These are phyloP conservation scores for Dugesia japonica DNA, from an alignment of 2,888 invertebrate genomes.

Conservation along the genomic window DNA sequence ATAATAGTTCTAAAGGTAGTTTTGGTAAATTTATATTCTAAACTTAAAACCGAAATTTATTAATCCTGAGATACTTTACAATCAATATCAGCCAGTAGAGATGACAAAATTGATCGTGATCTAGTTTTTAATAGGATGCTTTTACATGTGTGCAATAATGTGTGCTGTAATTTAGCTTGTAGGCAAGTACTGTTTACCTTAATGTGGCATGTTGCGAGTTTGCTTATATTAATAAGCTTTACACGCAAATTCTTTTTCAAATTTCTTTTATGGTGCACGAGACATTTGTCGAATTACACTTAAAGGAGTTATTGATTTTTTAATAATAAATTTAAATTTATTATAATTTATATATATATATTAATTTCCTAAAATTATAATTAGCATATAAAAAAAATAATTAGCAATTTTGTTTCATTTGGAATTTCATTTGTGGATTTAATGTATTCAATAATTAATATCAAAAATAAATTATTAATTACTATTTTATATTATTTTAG, in stretches of 20 bases:
- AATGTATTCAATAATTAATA: too few relatives aligned
- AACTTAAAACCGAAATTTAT: neutral
- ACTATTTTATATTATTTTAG: too few relatives aligned
- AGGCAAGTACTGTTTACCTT: neutral
- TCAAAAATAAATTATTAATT: too few relatives aligned
- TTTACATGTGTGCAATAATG: neutral
- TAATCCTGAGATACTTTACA: neutral
- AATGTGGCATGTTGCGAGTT: neutral
- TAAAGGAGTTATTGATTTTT: neutral
- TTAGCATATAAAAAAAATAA: too few relatives aligned
- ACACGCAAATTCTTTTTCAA: neutral
- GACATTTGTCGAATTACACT: neutral
- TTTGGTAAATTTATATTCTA: neutral
- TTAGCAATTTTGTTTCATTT: too few relatives aligned
- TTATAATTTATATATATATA: too few relatives aligned
- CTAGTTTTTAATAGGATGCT: neutral
- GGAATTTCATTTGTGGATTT: too few relatives aligned
- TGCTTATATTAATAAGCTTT: neutral
- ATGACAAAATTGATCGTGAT: neutral
- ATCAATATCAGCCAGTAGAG: neutral
- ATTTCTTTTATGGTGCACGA: neutral
- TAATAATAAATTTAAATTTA: too few relatives aligned
- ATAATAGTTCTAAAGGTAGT: neutral
- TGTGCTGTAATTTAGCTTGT: neutral
- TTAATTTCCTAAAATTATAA: too few relatives aligned